These are phyloP conservation scores for Chalcis sispes DNA, from an alignment of 2,888 invertebrate genomes.

Conservation along the genomic window DNA sequence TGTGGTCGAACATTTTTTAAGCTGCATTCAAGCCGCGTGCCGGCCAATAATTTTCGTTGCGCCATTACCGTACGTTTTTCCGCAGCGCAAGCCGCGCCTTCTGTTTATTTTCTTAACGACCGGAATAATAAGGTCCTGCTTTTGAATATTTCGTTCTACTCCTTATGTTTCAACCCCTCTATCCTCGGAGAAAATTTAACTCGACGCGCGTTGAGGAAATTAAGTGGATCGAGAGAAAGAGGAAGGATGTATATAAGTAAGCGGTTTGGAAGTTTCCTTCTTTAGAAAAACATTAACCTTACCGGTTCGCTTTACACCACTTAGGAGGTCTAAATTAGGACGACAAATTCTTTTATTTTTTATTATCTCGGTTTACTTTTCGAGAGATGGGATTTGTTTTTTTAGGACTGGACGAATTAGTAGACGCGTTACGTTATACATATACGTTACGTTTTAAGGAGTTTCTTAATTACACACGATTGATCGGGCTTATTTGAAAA, in stretches of 20 bases:
- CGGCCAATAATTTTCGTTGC: constrained; percentile 66
- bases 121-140: constrained; percentile 30
- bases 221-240: constrained; percentile 19
- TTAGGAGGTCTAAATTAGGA: constrained; percentile 51
- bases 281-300: constrained; percentile 18
- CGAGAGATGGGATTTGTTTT: constrained; percentile 16
- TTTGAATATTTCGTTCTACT: background rate
- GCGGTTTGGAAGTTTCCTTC: no score
- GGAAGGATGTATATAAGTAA: no score
- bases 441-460: background rate
- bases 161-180: background rate
- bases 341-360: constrained; percentile 33
- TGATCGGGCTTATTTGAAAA: no score
- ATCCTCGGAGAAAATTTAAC: no score
- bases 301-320: constrained; percentile 13
- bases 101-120: constrained; percentile 57
- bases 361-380: background rate
- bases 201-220: constrained; percentile 21
- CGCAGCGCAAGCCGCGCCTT: constrained; percentile 34
- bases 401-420: constrained; percentile 36
- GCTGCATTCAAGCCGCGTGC: constrained; percentile 71
- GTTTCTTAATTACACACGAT: no score
- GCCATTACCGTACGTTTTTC: constrained; percentile 48
- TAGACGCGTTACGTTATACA: background rate
- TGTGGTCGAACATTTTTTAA: constrained; percentile 74